A percentile compares a stretch with the other conserved stretches of the same genome.
Evolutionary conservation across 2,797 vertebrate genomes (phyloP).

Genomic region (Rhabdophis nuchalis): DNA sequence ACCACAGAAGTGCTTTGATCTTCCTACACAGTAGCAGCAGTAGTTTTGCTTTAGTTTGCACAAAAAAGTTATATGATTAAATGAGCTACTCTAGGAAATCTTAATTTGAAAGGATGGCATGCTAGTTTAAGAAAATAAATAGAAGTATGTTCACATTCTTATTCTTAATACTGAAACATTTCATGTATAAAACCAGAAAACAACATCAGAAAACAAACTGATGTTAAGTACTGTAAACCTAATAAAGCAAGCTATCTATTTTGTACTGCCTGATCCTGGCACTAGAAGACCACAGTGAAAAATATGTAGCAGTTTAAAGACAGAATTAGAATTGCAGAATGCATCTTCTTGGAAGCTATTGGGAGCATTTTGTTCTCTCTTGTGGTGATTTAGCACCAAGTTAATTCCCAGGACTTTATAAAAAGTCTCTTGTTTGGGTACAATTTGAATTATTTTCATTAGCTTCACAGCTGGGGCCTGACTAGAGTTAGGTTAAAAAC

Average conservation of each 20-base stretch:
- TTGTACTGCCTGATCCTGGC: neutral
- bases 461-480: conserved; percentile 73
- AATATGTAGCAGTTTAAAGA: neutral
- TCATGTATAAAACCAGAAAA: neutral
- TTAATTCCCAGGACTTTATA: conserved; percentile 66
- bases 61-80: neutral
- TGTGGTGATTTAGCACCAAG: conserved; percentile 62
- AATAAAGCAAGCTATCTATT: conserved; percentile 6
- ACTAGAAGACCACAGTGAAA: neutral
- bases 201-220: neutral
- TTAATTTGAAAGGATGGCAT: neutral
- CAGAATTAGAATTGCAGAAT: conserved; percentile 36
- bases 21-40: neutral
- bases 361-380: conserved; percentile 40
- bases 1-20: neutral
- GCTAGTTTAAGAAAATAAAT: neutral
- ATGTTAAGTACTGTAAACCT: neutral
- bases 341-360: conserved; percentile 41
- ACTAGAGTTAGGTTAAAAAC: conserved; percentile 68
- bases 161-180: neutral
- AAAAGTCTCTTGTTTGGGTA: conserved; percentile 71
- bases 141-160: neutral
- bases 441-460: conserved; percentile 78
- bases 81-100: neutral
- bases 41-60: neutral